Evolutionary conservation across 2,888 invertebrate genomes (phyloP).

Genomic region (Bursaphelenchus okinawaensis): DNA sequence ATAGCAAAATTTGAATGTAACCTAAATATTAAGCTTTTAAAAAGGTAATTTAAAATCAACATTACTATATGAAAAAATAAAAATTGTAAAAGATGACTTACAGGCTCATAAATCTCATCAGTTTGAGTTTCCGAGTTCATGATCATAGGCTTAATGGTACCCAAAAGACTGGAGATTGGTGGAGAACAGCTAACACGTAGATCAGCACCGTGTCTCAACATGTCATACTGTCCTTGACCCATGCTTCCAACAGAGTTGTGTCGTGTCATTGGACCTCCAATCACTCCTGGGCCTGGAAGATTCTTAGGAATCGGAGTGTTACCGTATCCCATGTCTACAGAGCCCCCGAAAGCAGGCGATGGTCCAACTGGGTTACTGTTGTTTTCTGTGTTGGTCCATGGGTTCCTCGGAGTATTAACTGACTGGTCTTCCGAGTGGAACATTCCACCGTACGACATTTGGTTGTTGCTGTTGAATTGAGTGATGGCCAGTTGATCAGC

Average conservation of each 20-base stretch:
- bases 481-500: conserved; percentile 7
- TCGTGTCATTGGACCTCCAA: conserved; percentile 10
- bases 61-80: too few species aligned
- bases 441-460: conserved; percentile 1
- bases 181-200: conserved; percentile 9
- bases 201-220: background rate
- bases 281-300: background rate
- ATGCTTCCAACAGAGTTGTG: conserved; percentile 5
- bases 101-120: conserved; percentile 1
- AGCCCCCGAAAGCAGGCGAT: background rate
- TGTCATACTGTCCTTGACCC: conserved; percentile 1
- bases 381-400: conserved; percentile 6
- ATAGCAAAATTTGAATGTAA: too few species aligned
- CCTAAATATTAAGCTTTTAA: too few species aligned
- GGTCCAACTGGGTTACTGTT: background rate
- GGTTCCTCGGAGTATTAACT: conserved; percentile 5
- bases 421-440: conserved; percentile 7
- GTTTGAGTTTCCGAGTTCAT: conserved; percentile 6
- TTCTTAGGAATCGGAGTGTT: background rate
- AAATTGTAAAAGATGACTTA: too few species aligned
- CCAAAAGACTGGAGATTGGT: background rate
- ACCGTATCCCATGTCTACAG: background rate
- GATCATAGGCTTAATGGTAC: conserved; percentile 1
- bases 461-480: conserved; percentile 11
- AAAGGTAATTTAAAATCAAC: too few species aligned